These are phyloP conservation scores for Cephus pulcher DNA, from an alignment of 2,888 invertebrate genomes.

Conservation along the genomic window DNA sequence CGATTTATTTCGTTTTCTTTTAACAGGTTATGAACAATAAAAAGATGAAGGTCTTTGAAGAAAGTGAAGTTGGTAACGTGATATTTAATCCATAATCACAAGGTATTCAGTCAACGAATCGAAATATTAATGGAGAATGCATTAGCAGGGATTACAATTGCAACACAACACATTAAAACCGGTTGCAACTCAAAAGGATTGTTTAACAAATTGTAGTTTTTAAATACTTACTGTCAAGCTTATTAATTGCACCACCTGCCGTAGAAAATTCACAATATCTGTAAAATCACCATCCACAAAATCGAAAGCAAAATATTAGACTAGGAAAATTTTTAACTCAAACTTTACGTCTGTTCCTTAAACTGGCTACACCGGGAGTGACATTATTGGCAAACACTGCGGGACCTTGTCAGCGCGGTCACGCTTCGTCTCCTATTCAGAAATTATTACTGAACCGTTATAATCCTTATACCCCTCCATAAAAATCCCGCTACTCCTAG, in stretches of 20 bases:
- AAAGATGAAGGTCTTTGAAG: not conserved
- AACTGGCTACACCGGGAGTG: not conserved
- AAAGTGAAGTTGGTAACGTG: not conserved
- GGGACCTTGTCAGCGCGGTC: not conserved
- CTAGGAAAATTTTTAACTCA: not conserved
- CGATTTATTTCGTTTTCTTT: not conserved
- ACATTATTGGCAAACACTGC: not conserved
- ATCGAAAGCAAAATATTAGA: not conserved
- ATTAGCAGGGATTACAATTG: not conserved
- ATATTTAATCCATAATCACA: not conserved
- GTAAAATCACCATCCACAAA: not conserved
- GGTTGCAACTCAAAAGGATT: not conserved
- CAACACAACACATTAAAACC: not conserved
- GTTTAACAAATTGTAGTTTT: not conserved
- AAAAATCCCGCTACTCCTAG: not conserved
- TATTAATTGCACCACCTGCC: not conserved
- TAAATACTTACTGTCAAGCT: not conserved
- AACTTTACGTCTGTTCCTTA: not conserved
- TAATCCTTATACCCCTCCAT: not conserved
- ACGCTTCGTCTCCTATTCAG: not conserved
- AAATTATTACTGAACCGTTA: not conserved
- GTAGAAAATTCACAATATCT: not conserved
- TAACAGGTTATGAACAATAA: not conserved
- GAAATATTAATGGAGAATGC: not conserved
- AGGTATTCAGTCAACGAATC: not conserved